Evolutionary conservation across 2,113 vertebrate genomes (phyloP), one percentile per base, ranked within the genome.

Genomic region (Motacilla tschutschensis): DNA sequence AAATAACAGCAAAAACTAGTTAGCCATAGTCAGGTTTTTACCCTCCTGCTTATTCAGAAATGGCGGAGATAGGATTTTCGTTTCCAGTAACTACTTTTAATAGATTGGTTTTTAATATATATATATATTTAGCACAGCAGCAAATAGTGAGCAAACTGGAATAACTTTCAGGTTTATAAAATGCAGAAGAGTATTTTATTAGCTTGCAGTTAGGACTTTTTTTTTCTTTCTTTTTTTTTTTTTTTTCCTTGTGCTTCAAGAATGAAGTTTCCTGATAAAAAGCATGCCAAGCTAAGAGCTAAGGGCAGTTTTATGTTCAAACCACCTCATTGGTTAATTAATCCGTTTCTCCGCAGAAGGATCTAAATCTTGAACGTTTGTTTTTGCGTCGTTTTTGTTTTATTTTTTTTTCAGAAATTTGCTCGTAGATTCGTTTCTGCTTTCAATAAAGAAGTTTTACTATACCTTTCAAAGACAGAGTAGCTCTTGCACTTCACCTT

Each of bases 371-470:
- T n/a, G 36, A 71, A 54, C 0, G 1, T 64, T 46, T 63, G 48
- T 2, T 1, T 14, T 78, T 71, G 62, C 4, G 2, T 47, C 1
- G 9, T 24, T 87, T 75, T 55, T 29, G 8, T 25, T 47, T 66
- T 35, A 5, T 8, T 40, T 46, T 66, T 64, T 18, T 57, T 8
- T 10, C 28, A 86, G 83, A 95, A 95, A 92, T 93, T 87, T 85
- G 70, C n/a, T 85, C n/a, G 14, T 84, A 65, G 65, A 74, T 97
- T 94, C 69, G 88, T 96, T 95, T 96, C 95, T 97, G 95, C 90
- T 94, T 96, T 95, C 93, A 96, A 96, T 97, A 96, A 96, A 96
- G 94, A 94, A 93, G 91, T 96, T 97, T 97, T 96, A 96, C 92
- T 95, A 87, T 96, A 94, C 93, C 95, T 97, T 97, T 97, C 96